Evolutionary conservation across 2,888 invertebrate genomes (phyloP).

Genomic region (Acanthacorydalis orientalis): DNA sequence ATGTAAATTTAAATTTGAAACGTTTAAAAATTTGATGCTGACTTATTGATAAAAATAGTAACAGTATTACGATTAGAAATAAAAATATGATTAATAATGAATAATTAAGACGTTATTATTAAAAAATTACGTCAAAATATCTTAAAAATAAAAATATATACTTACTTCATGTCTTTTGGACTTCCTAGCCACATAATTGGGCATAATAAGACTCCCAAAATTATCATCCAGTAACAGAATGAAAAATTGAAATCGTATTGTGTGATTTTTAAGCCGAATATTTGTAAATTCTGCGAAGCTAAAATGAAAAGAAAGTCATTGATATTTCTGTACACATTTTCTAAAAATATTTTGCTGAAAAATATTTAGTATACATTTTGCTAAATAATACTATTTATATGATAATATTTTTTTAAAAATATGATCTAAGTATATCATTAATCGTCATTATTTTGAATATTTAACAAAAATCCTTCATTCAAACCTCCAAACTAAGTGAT

Average conservation of each 20-base stretch:
- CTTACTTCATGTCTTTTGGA: slow-evolving; percentile 83
- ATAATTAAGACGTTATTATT: too few species aligned
- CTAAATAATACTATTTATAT: neutral
- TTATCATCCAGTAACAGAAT: slow-evolving; percentile 69
- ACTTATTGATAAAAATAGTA: too few species aligned
- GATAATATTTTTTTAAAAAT: slow-evolving; percentile 2
- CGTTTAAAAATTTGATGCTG: too few species aligned
- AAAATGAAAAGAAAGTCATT: slow-evolving; percentile 12
- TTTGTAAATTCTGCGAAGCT: slow-evolving; percentile 66
- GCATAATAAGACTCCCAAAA: slow-evolving; percentile 55
- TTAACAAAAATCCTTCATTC: too few species aligned
- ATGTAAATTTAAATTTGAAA: too few species aligned
- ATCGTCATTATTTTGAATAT: too few species aligned
- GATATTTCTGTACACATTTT: neutral
- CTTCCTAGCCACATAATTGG: slow-evolving; percentile 80
- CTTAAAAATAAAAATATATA: slow-evolving; percentile 5
- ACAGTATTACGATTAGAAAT: too few species aligned
- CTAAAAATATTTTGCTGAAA: too few species aligned
- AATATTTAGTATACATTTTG: too few species aligned
- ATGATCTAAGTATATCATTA: slow-evolving; percentile 2
- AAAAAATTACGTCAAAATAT: neutral
- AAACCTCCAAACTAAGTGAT: too few species aligned
- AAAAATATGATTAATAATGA: too few species aligned
- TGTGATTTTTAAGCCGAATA: slow-evolving; percentile 56
- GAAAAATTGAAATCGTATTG: slow-evolving; percentile 45